These are phyloP conservation scores for Luperina testacea DNA, from an alignment of 2,888 invertebrate genomes.

Conservation along the genomic window DNA sequence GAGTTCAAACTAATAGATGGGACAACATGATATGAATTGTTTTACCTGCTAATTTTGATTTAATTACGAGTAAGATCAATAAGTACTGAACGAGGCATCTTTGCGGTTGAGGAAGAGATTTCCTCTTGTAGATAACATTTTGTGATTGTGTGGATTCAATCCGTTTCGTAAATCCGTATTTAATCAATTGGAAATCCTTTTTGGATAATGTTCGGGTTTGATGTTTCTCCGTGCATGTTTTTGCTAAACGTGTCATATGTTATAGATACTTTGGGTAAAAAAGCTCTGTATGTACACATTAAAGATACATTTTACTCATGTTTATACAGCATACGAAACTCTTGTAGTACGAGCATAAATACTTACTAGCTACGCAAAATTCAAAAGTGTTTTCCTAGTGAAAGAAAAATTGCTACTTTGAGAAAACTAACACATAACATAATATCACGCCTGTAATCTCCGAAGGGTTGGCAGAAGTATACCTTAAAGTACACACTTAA, in stretches of 20 bases:
- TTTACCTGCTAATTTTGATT: constrained; percentile 48
- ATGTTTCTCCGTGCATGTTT: not conserved
- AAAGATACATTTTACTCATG: not conserved
- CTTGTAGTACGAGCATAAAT: not conserved
- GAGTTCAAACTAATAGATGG: constrained; percentile 30
- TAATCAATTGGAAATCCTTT: constrained; percentile 34
- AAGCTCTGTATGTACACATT: not conserved
- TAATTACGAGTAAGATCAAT: constrained; percentile 47
- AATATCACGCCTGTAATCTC: too few species aligned
- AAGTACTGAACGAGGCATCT: not conserved
- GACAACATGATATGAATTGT: constrained; percentile 27
- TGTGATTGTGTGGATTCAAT: constrained; percentile 26
- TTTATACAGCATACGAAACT: not conserved
- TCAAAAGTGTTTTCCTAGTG: not conserved
- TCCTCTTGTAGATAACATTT: constrained; percentile 5
- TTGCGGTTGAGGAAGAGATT: constrained; percentile 18
- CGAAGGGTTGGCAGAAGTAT: too few species aligned
- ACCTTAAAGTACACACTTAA: too few species aligned
- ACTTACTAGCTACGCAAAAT: too few species aligned
- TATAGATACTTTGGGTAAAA: not conserved
- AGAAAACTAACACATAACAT: not conserved
- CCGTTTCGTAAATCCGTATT: constrained; percentile 21
- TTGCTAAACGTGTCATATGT: not conserved
- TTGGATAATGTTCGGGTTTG: not conserved
- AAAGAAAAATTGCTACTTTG: not conserved